Base-by-base conservation (phyloP, 1,140 invertebrate species). In the Scaptomyza pallida region DNA sequence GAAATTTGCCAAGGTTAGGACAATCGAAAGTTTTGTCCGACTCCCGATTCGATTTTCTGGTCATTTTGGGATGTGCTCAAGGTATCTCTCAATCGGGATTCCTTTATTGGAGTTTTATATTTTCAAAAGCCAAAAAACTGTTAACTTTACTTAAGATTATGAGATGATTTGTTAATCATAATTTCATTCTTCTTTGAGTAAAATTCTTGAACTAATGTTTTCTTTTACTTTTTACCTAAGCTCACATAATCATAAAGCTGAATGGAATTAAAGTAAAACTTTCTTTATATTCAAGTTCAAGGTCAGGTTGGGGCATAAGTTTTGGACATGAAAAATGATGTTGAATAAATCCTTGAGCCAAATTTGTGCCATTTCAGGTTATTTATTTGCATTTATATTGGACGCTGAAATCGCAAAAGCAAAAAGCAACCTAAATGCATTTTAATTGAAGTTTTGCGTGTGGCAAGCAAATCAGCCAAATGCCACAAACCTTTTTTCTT, bases 371-470 rank as follows among this genome's bases (percentile, higher is more conserved):
- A 37, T 52, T 52, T 6, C 5, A 16, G 50, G 30, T 60, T 55
- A 47, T 63, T 67, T 63, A 62, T 71, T 63, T 63, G 56, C 50
- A 64, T 73, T 69, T 55, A 15, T 44, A 44, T 41, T 52, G 62
- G 72, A 50, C 35, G 19, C 33, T n/a, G n/a, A 63, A 52, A 30
- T 61, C n/a, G 55, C 12, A 5, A 5, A 33, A 33, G 16, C 26
- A 19, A 19, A 15, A 41, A 41, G 2, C 5, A 17, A 61, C 43
- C 10, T 57, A 78, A 78, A 69, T 82, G 82, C 78, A 82, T 69
- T 64, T 45, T 86, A 86, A 86, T 86, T 63, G 26, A 41, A 51
- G 61, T 75, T 78, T 86, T 69, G 82, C 82, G 82, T 86, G 82
- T 72, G 76, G 41, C 55, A 57, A 50, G 45, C 40, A 68, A 81